Conservation (phyloP, 2,113 vertebrate species). For the Thalassarche chlororhynchos region DNA sequence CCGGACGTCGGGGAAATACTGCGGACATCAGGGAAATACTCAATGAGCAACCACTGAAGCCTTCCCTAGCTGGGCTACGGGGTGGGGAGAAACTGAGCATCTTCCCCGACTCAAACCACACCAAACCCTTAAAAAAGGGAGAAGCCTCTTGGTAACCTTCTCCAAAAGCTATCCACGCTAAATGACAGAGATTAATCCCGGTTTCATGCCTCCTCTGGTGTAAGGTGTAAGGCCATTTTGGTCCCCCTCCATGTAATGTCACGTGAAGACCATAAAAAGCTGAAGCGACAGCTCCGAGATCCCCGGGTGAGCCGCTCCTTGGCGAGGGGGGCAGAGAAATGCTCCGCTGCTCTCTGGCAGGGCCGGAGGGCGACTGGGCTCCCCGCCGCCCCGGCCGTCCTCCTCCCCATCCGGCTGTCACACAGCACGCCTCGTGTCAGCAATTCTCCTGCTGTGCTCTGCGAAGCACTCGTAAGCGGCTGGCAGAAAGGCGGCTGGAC, state of each 20-base stretch:
- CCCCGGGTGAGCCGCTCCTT: accelerated
- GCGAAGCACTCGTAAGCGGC: not conserved
- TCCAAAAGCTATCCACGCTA: accelerated
- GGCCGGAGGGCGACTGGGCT: accelerated
- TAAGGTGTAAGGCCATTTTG: too few relatives aligned
- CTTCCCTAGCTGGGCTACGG: not conserved
- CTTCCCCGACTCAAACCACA: not conserved
- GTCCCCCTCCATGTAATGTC: accelerated
- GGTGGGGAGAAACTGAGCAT: not conserved
- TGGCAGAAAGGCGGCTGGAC: not conserved
- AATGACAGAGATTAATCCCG: not conserved
- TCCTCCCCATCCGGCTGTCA: not conserved
- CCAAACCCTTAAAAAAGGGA: not conserved
- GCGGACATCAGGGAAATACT: not conserved
- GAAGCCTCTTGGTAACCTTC: not conserved
- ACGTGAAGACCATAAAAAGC: not conserved
- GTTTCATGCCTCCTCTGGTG: not conserved
- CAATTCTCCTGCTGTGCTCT: not conserved
- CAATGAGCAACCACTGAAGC: not conserved
- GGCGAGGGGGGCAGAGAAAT: not conserved
- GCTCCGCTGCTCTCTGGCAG: not conserved
- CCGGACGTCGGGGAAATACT: too few relatives aligned
- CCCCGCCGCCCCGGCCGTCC: accelerated
- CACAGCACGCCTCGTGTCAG: accelerated
- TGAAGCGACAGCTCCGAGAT: not conserved